Evolutionary conservation across 2,113 vertebrate genomes (phyloP).

Genomic region (Elephantulus edwardii): DNA sequence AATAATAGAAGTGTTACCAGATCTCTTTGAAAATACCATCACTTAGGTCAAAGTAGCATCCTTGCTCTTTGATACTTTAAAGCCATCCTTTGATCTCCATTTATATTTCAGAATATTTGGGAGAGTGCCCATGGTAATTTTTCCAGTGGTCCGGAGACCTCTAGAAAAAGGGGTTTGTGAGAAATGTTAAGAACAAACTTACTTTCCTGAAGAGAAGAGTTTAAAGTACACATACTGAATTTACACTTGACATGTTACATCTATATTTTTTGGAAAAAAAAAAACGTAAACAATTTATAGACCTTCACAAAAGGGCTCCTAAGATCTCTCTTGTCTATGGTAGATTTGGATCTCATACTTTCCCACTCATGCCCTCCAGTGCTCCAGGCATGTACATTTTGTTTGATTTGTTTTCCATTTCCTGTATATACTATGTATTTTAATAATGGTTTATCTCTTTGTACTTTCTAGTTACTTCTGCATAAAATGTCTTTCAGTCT

Average conservation of each 20-base stretch:
- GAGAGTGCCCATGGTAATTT: neutral
- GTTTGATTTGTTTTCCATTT: no score
- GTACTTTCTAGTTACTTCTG: neutral
- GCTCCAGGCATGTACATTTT: neutral
- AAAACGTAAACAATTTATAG: neutral
- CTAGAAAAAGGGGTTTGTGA: neutral
- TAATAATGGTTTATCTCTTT: neutral
- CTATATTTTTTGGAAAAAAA: neutral
- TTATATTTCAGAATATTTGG: constrained; percentile 34
- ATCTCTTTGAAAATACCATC: no score
- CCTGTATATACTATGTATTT: neutral
- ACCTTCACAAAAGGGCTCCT: neutral
- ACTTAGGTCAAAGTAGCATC: no score
- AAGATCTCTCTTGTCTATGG: neutral
- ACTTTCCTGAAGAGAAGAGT: neutral
- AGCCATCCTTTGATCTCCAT: neutral
- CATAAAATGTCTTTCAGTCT: constrained; percentile 11
- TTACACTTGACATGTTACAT: neutral
- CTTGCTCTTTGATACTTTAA: neutral
- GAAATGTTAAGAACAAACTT: constrained; percentile 4
- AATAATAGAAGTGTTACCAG: neutral
- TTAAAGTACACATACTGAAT: constrained; percentile 1
- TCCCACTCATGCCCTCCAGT: neutral
- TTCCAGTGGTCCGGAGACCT: neutral
- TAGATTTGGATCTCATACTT: neutral